Conservation (phyloP, 2,113 vertebrate genomes). For the human region GRCh38 chr5:19502001-19502500, state of each 20-base stretch:
- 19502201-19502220: neutral
- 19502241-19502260: neutral
- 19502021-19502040: neutral
- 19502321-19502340: neutral
- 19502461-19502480: conserved; percentile 18
- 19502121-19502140: neutral
- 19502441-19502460: neutral
- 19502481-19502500: neutral
- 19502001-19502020: neutral
- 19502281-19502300: neutral
- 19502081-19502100: neutral
- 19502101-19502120: neutral
- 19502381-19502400: neutral
- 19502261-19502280: neutral
- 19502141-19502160: neutral
- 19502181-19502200: neutral
- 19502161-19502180: neutral
- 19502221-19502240: neutral
- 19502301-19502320: neutral
- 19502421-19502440: neutral
- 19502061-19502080: neutral
- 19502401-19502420: neutral
- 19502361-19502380: neutral
- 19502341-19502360: neutral
- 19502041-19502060: neutral